These are phyloP conservation scores for Agelas oroides DNA, from an alignment of 37 sponge, comb jelly and placozoan genomes.

Conservation along the genomic window DNA sequence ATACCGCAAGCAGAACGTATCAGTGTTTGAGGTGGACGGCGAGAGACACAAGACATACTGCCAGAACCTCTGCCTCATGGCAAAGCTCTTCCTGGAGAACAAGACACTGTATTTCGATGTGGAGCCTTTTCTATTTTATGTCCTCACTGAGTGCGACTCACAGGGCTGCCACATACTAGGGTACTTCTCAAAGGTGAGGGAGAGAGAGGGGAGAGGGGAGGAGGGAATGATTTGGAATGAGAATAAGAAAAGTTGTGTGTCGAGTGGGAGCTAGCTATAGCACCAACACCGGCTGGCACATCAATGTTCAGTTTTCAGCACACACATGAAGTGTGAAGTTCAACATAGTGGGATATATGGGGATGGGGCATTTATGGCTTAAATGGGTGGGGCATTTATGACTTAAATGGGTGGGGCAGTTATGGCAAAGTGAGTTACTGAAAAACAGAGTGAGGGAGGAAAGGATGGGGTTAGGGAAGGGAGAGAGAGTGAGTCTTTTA, in stretches of 20 bases:
- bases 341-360: too few relatives aligned
- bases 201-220: not conserved
- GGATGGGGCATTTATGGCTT: too few relatives aligned
- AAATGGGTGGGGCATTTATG: too few relatives aligned
- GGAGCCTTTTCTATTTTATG: slow-evolving; percentile 96
- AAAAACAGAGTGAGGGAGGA: slow-evolving; percentile 63
- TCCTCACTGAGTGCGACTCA: slow-evolving; percentile 76
- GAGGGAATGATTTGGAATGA: not conserved
- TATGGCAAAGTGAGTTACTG: too few relatives aligned
- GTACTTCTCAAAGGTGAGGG: slow-evolving; percentile 94
- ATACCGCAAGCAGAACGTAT: slow-evolving; percentile 76
- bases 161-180: slow-evolving; percentile 89
- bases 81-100: slow-evolving; percentile 98
- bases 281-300: too few relatives aligned
- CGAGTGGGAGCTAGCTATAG: too few relatives aligned
- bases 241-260: too few relatives aligned
- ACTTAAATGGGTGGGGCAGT: too few relatives aligned
- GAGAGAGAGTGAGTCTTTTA: too few relatives aligned
- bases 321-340: too few relatives aligned
- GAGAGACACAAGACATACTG: slow-evolving; percentile 94
- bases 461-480: not conserved
- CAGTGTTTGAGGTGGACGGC: slow-evolving; percentile 98
- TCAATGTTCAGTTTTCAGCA: not conserved
- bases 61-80: slow-evolving; percentile 94
- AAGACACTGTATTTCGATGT: slow-evolving; percentile 97